Percentiles rank a stretch among this genome's conserved stretches.
Conservation (phyloP, 2,113 vertebrate genomes). For the Clarias magur region DNA sequence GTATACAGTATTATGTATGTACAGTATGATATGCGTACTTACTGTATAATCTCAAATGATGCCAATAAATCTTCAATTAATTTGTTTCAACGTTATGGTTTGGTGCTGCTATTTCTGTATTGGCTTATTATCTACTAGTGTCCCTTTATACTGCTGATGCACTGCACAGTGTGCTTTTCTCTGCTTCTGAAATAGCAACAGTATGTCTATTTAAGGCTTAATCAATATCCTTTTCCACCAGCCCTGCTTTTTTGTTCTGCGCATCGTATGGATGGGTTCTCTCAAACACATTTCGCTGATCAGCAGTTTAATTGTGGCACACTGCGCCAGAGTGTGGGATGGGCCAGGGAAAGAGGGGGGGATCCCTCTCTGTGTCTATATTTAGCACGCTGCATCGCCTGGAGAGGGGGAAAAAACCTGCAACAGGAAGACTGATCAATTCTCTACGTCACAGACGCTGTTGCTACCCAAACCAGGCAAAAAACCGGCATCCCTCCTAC, state of each 20-base stretch:
- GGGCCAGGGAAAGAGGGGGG: constrained; percentile 52
- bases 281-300: constrained; percentile 28
- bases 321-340: constrained; percentile 53
- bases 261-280: constrained; percentile 18
- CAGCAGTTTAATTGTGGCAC: constrained; percentile 49
- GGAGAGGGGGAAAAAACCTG: constrained; percentile 55
- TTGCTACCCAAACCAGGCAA: constrained; percentile 46
- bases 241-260: not conserved
- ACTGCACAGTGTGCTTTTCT: not conserved
- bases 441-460: constrained; percentile 60
- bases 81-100: not conserved
- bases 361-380: constrained; percentile 73
- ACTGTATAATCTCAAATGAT: not conserved
- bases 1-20: not conserved
- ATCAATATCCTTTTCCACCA: constrained; percentile 29
- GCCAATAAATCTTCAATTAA: not conserved
- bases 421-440: constrained; percentile 67
- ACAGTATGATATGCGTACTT: not conserved
- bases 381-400: constrained; percentile 61
- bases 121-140: not conserved
- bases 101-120: not conserved
- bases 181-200: constrained; percentile 24
- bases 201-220: constrained; percentile 15
- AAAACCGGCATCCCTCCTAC: constrained; percentile 14
- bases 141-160: not conserved